Conservation (phyloP, 2,888 invertebrate genomes). For the Amiota minor region DNA sequence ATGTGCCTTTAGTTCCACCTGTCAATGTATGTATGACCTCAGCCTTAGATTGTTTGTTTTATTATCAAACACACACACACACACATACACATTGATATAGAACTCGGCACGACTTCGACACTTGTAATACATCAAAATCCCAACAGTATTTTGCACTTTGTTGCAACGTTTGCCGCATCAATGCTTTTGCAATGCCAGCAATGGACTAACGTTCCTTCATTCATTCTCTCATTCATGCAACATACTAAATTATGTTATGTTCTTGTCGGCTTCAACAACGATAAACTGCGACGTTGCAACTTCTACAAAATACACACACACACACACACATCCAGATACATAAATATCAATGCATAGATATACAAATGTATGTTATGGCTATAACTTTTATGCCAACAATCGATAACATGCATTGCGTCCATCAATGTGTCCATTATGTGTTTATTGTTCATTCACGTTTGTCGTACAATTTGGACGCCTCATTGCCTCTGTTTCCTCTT, state of each 20-base stretch:
- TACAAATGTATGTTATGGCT: not conserved
- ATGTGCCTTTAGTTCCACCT: conserved; percentile 4
- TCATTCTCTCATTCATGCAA: not conserved
- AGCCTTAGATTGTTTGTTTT: conserved; percentile 38
- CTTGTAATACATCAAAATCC: conserved; percentile 55
- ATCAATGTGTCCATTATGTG: not conserved
- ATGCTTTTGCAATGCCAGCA: conserved; percentile 32
- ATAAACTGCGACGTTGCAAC: conserved; percentile 12
- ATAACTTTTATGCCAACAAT: conserved; percentile 5
- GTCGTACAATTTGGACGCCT: not conserved
- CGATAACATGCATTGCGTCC: not conserved
- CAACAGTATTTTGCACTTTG: conserved; percentile 37
- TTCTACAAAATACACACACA: conserved; percentile 9
- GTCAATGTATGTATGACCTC: conserved; percentile 22
- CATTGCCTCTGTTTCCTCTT: conserved; percentile 9
- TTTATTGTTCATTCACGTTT: conserved; percentile 1
- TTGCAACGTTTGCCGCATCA: conserved; percentile 33
- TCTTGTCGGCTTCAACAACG: conserved; percentile 19
- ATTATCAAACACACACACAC: conserved; percentile 10
- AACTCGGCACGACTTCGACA: conserved; percentile 25
- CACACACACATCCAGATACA: not conserved
- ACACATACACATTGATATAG: not conserved
- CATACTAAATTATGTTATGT: conserved; percentile 28
- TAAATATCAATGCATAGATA: not conserved
- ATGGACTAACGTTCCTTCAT: not conserved